phyloP scores from a whole-genome alignment of 2,888 invertebrate species.

The Tanytarsus gracilentus region DNA sequence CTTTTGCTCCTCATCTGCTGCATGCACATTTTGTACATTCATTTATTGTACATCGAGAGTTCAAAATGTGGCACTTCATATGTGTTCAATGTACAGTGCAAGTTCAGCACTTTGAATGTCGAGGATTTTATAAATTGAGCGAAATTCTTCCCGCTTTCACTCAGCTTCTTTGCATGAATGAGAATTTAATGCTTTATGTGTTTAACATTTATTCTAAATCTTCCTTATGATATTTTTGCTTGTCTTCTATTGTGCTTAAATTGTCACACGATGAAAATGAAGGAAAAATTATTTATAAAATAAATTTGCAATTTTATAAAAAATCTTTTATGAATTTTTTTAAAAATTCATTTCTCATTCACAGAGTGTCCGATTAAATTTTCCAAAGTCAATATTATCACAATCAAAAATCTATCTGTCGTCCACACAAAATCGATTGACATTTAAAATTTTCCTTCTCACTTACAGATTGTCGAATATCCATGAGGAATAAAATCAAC shows the following conservation, averaged over 20 bases:
- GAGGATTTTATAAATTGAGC: no score
- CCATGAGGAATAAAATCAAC: not conserved
- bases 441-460: not conserved
- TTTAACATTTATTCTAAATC: not conserved
- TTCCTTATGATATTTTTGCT: not conserved
- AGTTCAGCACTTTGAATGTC: not conserved
- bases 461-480: not conserved
- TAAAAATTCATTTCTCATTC: no score
- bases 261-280: no score
- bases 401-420: conserved; percentile 23
- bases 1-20: not conserved
- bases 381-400: conserved; percentile 27
- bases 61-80: conserved; percentile 4
- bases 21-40: not conserved
- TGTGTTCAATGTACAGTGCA: not conserved
- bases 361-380: not conserved
- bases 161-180: not conserved
- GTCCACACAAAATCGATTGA: not conserved
- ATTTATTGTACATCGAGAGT: not conserved
- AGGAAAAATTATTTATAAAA: no score
- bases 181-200: conserved; percentile 4
- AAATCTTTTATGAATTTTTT: no score
- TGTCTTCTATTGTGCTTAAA: not conserved
- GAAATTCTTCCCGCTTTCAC: not conserved
- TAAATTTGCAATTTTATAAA: no score